These are phyloP conservation scores for Alloscopus bannaensis DNA, from an alignment of 2,888 invertebrate species.

Conservation along the genomic window DNA sequence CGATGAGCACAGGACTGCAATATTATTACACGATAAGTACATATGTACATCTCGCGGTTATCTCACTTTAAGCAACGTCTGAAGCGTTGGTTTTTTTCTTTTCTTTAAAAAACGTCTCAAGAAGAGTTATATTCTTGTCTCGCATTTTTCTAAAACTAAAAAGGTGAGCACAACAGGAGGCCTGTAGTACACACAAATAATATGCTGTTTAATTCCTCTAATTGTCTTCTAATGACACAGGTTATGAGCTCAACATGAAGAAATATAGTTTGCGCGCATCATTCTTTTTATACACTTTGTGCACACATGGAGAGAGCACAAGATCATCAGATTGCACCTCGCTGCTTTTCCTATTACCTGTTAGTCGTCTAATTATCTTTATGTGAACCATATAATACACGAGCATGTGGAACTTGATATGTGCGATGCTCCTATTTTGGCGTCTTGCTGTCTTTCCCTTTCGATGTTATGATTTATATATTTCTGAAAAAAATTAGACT, in stretches of 20 bases:
- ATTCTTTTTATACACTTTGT: background rate
- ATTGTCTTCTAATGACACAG: constrained; percentile 64
- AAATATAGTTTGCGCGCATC: too few species aligned
- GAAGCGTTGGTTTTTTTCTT: too few species aligned
- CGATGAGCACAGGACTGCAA: too few species aligned
- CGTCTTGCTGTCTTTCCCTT: constrained; percentile 21
- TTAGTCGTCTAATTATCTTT: constrained; percentile 7
- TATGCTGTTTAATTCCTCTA: constrained; percentile 59
- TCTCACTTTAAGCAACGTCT: too few species aligned
- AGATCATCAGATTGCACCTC: background rate
- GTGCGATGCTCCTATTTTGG: constrained; percentile 4
- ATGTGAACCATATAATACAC: constrained; percentile 1
- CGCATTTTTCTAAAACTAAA: constrained; percentile 43
- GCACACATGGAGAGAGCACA: background rate
- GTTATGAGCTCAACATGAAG: constrained; percentile 51
- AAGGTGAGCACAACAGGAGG: constrained; percentile 57
- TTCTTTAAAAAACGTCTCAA: too few species aligned
- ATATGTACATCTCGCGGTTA: too few species aligned
- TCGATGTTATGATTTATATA: background rate
- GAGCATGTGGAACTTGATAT: too few species aligned
- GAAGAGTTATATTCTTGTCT: constrained; percentile 56
- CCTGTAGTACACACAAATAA: constrained; percentile 48
- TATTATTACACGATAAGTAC: too few species aligned
- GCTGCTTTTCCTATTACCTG: background rate
- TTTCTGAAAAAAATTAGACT: background rate